Percentiles rank a stretch among this genome's conserved stretches.
These are phyloP conservation scores for Sorex araneus DNA, from an alignment of 2,113 vertebrate species.

Conservation along the genomic window DNA sequence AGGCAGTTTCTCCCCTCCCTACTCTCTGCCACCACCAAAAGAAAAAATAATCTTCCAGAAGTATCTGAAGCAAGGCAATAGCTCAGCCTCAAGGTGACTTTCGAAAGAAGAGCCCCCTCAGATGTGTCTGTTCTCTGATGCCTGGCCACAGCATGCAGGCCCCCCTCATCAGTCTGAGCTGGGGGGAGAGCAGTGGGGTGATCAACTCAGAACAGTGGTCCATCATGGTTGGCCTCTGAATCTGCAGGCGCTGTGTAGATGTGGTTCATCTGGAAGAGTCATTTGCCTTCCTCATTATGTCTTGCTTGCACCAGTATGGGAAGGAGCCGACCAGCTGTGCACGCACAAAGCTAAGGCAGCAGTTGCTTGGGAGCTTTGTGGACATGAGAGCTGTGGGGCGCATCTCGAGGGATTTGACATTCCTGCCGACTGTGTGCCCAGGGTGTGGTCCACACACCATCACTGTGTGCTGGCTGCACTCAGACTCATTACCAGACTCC, in stretches of 20 bases:
- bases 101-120: conserved; percentile 41
- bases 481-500: conserved; percentile 63
- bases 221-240: conserved; percentile 24
- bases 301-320: conserved; percentile 62
- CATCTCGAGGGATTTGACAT: conserved; percentile 24
- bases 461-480: conserved; percentile 36
- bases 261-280: not conserved
- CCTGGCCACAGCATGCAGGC: not conserved
- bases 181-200: not conserved
- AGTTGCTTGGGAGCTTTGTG: conserved; percentile 45
- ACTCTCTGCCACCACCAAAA: not conserved
- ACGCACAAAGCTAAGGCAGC: conserved; percentile 62
- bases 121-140: conserved; percentile 20
- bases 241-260: conserved; percentile 6
- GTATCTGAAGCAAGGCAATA: conserved; percentile 6
- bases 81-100: conserved; percentile 55
- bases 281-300: conserved; percentile 75
- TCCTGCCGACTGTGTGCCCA: conserved; percentile 42
- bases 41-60: not conserved
- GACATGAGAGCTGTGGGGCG: conserved; percentile 10
- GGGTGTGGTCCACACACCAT: conserved; percentile 63
- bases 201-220: conserved; percentile 44
- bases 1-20: not conserved
- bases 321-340: conserved; percentile 68
- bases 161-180: not conserved